Evolutionary conservation across 2,113 vertebrate species (phyloP), one percentile per base, ranked within the genome.

Genomic region (Odontesthes bonariensis): DNA sequence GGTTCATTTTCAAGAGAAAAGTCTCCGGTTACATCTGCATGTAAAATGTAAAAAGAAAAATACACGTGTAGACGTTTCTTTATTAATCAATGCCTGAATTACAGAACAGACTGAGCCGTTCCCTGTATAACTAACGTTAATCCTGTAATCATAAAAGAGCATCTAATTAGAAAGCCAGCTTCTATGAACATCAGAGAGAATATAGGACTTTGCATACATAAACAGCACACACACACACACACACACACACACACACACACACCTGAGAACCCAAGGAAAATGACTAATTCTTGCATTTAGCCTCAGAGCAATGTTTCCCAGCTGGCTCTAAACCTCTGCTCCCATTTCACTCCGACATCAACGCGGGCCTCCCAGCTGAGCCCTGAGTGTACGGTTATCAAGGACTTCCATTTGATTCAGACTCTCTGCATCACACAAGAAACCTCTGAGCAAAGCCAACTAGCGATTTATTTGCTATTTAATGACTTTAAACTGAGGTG

Each of bases 241-340:
- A 44, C 12, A 13, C 9, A 44, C 2, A 44, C 9, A 44, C 40
- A 13, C 55, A n/a, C 72, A n/a, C 66, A 57, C 78, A 55, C 81
- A 81, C 68, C 78, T 76, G 81, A 72, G 68, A 75, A 71, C 53
- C 58, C 31, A 27, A 11, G 11, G 11, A 74, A 70, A 66, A 58
- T 56, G 57, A 76, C 66, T 35, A 32, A 68, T 61, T 69, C 56
- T 55, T 66, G 59, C 46, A 14, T 40, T 66, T 46, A 31, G 59
- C 69, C 82, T 67, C 72, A 42, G 54, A 82, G 81, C 66, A n/a
- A 23, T 12, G 55, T 84, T 86, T 83, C 75, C 67, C 89, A 85
- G 74, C 82, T 89, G 86, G 77, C 69, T 67, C 59, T 19, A 3
- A 71, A 55, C 62, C 55, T 69, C 69, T 46, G 70, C 62, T 68